Percentiles rank a stretch among this genome's conserved stretches.
These are phyloP conservation scores for Pyxicephalus adspersus DNA, from an alignment of 2,113 vertebrate genomes.

Conservation along the genomic window DNA sequence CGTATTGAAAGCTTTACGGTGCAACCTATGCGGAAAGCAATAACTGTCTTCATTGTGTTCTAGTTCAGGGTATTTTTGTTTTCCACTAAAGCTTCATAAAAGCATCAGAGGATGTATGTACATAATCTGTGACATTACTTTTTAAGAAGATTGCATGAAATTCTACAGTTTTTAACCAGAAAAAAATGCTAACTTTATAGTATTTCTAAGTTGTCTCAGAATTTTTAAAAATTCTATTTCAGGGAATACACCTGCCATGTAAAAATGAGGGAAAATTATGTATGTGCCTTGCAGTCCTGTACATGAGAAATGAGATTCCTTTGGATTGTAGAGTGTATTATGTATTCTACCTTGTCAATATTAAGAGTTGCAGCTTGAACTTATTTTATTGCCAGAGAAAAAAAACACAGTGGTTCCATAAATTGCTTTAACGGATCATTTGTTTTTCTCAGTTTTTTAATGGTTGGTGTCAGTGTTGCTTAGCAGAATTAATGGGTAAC, in stretches of 20 bases:
- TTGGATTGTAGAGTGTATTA: constrained; percentile 66
- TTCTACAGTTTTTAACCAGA: constrained; percentile 62
- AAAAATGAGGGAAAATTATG: constrained; percentile 69
- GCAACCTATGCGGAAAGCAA: constrained; percentile 72
- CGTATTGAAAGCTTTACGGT: constrained; percentile 52
- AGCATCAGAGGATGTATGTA: constrained; percentile 65
- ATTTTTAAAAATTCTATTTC: constrained; percentile 73
- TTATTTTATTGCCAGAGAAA: constrained; percentile 67
- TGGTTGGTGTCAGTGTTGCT: too few species aligned
- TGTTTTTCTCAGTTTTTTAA: neutral
- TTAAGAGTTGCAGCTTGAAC: constrained; percentile 66
- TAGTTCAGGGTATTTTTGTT: constrained; percentile 58
- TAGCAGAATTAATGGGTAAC: too few species aligned
- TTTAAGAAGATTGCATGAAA: constrained; percentile 68
- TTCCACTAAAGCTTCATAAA: constrained; percentile 62
- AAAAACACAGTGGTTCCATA: constrained; percentile 67
- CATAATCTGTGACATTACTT: constrained; percentile 67
- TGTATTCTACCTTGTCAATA: constrained; percentile 65
- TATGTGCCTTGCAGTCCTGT: constrained; percentile 82
- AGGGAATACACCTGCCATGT: constrained; percentile 73
- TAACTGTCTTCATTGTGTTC: constrained; percentile 69
- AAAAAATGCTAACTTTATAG: constrained; percentile 73
- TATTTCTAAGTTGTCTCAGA: constrained; percentile 72
- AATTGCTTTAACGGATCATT: constrained; percentile 57
- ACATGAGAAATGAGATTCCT: constrained; percentile 66